These are phyloP conservation scores for Emesis castigata DNA, from an alignment of 2,888 invertebrate genomes.

Conservation along the genomic window DNA sequence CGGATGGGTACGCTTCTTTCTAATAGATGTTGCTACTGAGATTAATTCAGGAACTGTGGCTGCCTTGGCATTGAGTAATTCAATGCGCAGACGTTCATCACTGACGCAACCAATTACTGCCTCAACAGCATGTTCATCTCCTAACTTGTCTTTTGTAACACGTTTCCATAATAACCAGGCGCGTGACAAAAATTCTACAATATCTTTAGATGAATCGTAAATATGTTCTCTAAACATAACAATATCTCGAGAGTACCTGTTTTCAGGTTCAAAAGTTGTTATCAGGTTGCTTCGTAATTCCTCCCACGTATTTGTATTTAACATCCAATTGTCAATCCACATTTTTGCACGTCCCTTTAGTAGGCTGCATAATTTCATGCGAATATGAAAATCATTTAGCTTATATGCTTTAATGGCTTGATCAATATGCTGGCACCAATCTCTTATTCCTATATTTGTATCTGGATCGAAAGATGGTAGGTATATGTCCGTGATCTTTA, in stretches of 20 bases:
- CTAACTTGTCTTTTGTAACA: conserved; percentile 19
- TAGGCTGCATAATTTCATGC: conserved; percentile 57
- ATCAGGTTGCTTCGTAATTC: conserved; percentile 42
- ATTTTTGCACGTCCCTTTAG: conserved; percentile 67
- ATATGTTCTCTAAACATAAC: conserved; percentile 36
- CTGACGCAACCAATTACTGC: conserved; percentile 9
- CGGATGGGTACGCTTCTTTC: conserved; percentile 37
- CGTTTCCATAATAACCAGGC: conserved; percentile 36
- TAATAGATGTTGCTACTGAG: conserved; percentile 31
- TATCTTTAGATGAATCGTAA: conserved; percentile 38
- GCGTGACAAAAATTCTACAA: conserved; percentile 41
- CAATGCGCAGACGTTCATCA: conserved; percentile 17
- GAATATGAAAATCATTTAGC: conserved; percentile 64
- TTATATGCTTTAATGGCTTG: conserved; percentile 49
- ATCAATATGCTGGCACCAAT: too few relatives aligned
- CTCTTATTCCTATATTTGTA: too few relatives aligned
- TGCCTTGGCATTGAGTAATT: conserved; percentile 33
- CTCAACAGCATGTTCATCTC: neutral
- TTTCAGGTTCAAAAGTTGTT: conserved; percentile 49
- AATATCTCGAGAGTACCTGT: conserved; percentile 36
- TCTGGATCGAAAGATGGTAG: too few relatives aligned
- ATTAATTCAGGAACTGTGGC: conserved; percentile 33
- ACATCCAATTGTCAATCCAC: conserved; percentile 67
- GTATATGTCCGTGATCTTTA: too few relatives aligned
- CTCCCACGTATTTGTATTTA: too few relatives aligned